Percentiles rank a stretch among this genome's conserved stretches.
Conservation (phyloP, 2,113 vertebrate genomes). For the Pachyramphus minor region DNA sequence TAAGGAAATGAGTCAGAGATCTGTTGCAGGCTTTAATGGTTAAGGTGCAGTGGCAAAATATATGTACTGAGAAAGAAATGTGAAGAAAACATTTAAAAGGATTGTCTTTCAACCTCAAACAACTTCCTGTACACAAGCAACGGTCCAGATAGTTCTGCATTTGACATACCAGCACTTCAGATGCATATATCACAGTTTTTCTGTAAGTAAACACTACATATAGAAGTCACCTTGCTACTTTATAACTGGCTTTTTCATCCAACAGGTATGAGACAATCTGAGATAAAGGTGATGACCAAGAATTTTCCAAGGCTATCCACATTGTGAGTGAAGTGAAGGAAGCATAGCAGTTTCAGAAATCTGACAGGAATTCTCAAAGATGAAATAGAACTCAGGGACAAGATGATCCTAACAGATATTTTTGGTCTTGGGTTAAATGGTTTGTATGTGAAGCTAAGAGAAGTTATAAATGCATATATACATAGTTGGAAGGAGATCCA, state of each 20-base stretch:
- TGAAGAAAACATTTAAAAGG: neutral
- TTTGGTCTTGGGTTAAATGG: neutral
- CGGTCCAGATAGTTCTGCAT: neutral
- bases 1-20: neutral
- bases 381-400: neutral
- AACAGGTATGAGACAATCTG: neutral
- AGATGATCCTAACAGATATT: neutral
- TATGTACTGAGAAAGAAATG: neutral
- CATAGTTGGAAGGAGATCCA: neutral
- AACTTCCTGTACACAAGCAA: neutral
- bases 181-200: neutral
- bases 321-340: neutral
- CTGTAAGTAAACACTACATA: neutral
- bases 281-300: neutral
- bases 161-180: neutral
- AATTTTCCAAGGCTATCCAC: neutral
- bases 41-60: neutral
- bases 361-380: neutral
- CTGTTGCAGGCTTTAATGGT: neutral
- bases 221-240: neutral
- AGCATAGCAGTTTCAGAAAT: neutral
- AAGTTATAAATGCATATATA: neutral
- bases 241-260: neutral
- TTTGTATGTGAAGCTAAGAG: neutral
- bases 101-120: neutral